Percentiles rank a stretch among this genome's conserved stretches.
Evolutionary conservation across 2,888 invertebrate genomes (phyloP).

Genomic region (Ochlodes sylvanus): DNA sequence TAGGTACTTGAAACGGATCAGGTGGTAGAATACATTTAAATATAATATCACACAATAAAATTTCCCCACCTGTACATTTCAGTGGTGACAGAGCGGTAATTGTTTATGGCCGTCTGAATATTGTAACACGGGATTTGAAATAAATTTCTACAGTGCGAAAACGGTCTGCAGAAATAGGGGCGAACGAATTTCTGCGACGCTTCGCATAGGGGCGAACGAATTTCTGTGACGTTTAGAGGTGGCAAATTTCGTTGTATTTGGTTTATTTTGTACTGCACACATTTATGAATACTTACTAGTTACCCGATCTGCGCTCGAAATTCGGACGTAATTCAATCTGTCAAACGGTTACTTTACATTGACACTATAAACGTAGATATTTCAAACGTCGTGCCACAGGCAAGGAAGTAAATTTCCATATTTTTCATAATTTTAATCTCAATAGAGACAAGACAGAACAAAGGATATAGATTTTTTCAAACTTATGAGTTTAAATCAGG

Average conservation of each 20-base stretch:
- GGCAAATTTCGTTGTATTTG: background rate
- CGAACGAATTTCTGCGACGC: conserved; percentile 10
- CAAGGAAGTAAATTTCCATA: too few species aligned
- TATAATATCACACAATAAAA: conserved; percentile 36
- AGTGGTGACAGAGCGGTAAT: conserved; percentile 37
- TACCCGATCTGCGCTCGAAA: too few species aligned
- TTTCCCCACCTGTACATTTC: conserved; percentile 37
- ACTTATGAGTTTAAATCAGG: too few species aligned
- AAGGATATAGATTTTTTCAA: too few species aligned
- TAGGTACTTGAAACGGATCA: background rate
- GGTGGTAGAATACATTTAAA: conserved; percentile 12
- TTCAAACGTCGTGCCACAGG: too few species aligned
- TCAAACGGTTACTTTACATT: too few species aligned
- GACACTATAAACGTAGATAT: too few species aligned
- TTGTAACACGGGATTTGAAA: conserved; percentile 28
- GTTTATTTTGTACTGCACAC: too few species aligned
- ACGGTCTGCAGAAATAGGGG: conserved; percentile 8
- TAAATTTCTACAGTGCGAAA: conserved; percentile 21
- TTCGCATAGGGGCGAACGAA: conserved; percentile 15
- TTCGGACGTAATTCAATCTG: too few species aligned
- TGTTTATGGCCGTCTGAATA: conserved; percentile 38
- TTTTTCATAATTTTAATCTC: too few species aligned
- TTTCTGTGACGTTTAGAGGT: conserved; percentile 15
- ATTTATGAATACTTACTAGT: too few species aligned
- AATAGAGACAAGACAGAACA: too few species aligned